A percentile compares a stretch with the other conserved stretches of the same genome.
These are phyloP conservation scores for Piaya cayana DNA, from an alignment of 2,113 vertebrate genomes.

Conservation along the genomic window DNA sequence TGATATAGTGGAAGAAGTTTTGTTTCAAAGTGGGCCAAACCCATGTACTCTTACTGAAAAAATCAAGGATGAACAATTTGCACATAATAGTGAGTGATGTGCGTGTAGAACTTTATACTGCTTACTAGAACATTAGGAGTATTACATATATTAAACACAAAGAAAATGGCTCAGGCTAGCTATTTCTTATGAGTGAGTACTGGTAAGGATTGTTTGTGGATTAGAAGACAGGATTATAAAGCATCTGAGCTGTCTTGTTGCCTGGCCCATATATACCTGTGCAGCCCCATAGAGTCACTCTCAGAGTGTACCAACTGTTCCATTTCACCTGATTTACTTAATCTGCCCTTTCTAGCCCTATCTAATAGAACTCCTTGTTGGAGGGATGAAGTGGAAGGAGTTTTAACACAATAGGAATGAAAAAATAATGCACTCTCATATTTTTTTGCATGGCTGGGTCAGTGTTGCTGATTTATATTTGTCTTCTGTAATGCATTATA, in stretches of 20 bases:
- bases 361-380: background rate
- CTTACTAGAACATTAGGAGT: background rate
- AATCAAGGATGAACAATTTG: background rate
- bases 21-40: background rate
- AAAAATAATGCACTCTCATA: background rate
- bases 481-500: background rate
- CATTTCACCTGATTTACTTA: background rate
- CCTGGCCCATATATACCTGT: background rate
- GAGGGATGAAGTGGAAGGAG: background rate
- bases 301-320: background rate
- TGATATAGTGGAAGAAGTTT: background rate
- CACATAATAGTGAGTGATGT: background rate
- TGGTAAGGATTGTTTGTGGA: background rate
- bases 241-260: background rate
- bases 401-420: background rate
- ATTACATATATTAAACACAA: background rate
- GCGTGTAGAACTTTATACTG: background rate
- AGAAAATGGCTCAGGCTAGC: background rate
- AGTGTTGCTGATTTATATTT: background rate
- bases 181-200: background rate
- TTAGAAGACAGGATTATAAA: background rate
- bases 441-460: background rate
- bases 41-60: background rate
- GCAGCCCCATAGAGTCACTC: background rate
- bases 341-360: background rate